These are phyloP conservation scores for Bugulina stolonifera DNA, from an alignment of 2,888 invertebrate genomes.

Conservation along the genomic window DNA sequence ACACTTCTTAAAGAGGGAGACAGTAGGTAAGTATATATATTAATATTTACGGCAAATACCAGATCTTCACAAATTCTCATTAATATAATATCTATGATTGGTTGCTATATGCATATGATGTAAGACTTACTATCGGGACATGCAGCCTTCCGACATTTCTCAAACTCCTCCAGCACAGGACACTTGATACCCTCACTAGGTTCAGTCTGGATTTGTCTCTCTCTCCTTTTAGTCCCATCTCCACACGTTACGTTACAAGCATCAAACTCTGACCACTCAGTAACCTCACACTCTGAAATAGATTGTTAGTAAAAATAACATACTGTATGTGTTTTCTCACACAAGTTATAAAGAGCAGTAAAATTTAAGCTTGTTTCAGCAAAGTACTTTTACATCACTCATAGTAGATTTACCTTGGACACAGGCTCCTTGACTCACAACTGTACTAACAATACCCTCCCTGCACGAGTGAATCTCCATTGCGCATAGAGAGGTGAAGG, in stretches of 20 bases:
- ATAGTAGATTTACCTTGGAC: conserved; percentile 11
- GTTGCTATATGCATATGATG: no score
- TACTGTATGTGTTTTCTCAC: no score
- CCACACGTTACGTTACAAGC: conserved; percentile 1
- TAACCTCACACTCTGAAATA: conserved; percentile 15
- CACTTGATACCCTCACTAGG: not conserved
- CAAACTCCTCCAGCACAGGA: not conserved
- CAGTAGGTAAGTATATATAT: no score
- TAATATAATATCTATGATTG: no score
- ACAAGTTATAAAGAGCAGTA: no score
- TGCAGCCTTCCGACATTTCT: not conserved
- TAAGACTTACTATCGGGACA: not conserved
- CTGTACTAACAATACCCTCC: no score
- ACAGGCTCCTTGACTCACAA: not conserved
- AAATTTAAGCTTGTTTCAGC: no score
- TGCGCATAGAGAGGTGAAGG: conserved; percentile 5
- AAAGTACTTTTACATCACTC: no score
- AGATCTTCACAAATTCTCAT: no score
- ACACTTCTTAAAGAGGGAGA: no score
- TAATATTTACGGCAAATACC: no score
- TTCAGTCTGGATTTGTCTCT: not conserved
- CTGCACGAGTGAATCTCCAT: not conserved
- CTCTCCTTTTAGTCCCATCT: not conserved
- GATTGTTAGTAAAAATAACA: no score
- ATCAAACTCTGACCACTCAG: not conserved